phyloP scores from a whole-genome alignment of 2,113 vertebrate species.

The Plestiodon gilberti region DNA sequence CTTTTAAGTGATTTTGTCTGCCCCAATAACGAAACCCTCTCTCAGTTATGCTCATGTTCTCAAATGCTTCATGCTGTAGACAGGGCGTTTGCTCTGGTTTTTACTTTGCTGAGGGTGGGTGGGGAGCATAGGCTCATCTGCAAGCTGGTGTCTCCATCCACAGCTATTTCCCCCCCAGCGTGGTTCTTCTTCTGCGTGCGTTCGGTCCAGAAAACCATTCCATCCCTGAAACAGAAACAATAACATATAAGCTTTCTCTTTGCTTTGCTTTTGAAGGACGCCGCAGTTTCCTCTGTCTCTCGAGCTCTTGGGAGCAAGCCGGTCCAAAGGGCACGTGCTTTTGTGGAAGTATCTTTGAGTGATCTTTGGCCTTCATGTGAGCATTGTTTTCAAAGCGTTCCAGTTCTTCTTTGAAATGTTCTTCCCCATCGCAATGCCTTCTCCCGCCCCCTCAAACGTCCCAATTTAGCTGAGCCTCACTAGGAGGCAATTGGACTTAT shows the following conservation, averaged over 20 bases:
- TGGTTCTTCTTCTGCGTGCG: not conserved
- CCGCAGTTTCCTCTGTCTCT: not conserved
- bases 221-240: not conserved
- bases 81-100: not conserved
- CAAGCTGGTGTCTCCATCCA: not conserved
- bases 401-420: not conserved
- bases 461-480: not conserved
- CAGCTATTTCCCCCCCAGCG: not conserved
- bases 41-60: too few species aligned
- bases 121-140: not conserved
- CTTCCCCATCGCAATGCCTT: not conserved
- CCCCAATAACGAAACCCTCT: too few species aligned
- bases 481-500: not conserved
- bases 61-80: too few species aligned
- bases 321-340: not conserved
- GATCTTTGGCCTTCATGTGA: not conserved
- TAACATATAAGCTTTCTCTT: not conserved
- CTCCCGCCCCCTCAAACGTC: too few species aligned
- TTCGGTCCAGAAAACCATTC: not conserved
- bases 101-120: not conserved
- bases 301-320: not conserved
- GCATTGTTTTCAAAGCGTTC: not conserved
- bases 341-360: not conserved
- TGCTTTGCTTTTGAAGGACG: not conserved
- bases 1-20: too few species aligned